Evolutionary conservation across 2,113 vertebrate species (phyloP).

Genomic region (Malaclemys terrapin): DNA sequence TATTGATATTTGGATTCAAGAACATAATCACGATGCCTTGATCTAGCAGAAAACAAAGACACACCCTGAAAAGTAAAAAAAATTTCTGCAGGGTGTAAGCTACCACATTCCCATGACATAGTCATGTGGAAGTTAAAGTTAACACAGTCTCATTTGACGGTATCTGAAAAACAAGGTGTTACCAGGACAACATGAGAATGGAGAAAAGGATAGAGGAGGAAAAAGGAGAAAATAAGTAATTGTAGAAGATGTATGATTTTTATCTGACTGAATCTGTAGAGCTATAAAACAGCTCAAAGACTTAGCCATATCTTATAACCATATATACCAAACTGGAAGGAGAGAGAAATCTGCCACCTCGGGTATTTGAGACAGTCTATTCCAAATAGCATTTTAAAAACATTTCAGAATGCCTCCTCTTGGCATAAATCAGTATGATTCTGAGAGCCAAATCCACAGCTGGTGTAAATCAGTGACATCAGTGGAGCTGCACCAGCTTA

Average conservation of each 20-base stretch:
- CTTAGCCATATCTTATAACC: background rate
- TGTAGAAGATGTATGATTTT: background rate
- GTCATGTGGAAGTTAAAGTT: background rate
- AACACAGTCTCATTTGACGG: background rate
- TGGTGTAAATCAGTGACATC: background rate
- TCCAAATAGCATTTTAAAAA: background rate
- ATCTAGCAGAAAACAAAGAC: background rate
- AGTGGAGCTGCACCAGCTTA: background rate
- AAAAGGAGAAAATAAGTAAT: background rate
- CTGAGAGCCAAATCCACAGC: background rate
- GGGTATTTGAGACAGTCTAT: background rate
- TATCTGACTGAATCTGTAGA: background rate
- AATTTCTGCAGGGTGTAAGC: background rate
- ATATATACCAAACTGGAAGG: background rate
- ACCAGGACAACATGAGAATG: background rate
- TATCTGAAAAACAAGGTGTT: accelerated
- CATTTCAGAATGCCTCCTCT: background rate
- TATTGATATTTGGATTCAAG: background rate
- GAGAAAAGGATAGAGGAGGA: background rate
- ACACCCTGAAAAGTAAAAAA: background rate
- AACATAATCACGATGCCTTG: background rate
- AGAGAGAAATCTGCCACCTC: background rate
- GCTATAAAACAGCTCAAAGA: background rate
- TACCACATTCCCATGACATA: background rate
- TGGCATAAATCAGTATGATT: background rate